Conservation (phyloP, 2,797 vertebrate species). For the Acridotheres tristis region DNA sequence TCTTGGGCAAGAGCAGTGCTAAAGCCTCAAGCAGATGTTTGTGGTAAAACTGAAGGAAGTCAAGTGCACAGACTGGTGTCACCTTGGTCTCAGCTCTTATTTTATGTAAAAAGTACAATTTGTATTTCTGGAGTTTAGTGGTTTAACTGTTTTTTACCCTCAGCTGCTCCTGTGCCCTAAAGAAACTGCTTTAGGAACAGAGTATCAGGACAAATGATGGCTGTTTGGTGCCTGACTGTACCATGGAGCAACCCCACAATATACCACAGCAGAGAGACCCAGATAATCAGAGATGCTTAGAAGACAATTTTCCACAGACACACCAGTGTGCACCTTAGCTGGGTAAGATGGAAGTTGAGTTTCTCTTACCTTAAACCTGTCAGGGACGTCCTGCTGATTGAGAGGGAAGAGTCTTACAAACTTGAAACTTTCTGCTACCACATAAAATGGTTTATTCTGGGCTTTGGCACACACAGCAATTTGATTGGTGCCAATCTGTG, state of each 20-base stretch:
- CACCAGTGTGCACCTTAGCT: not conserved
- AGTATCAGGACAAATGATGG: not conserved
- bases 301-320: not conserved
- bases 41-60: not conserved
- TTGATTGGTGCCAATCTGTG: conserved; percentile 97
- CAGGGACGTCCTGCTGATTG: conserved; percentile 95
- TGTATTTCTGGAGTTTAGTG: not conserved
- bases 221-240: not conserved
- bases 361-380: conserved; percentile 90
- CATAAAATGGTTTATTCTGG: conserved; percentile 98
- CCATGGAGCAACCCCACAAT: not conserved
- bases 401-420: conserved; percentile 96
- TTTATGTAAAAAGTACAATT: not conserved
- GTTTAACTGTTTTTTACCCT: not conserved
- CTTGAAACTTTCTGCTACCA: conserved; percentile 98
- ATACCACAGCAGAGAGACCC: not conserved
- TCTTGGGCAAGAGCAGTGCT: not conserved
- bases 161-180: not conserved
- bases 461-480: conserved; percentile 94
- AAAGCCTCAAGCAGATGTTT: not conserved
- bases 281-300: not conserved
- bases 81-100: not conserved
- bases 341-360: not conserved
- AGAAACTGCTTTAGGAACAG: not conserved
- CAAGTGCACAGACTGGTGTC: not conserved